A percentile compares a stretch with the other conserved stretches of the same genome.
These are phyloP conservation scores for Aleiodes alternator DNA, from an alignment of 2,888 invertebrate genomes.

Conservation along the genomic window DNA sequence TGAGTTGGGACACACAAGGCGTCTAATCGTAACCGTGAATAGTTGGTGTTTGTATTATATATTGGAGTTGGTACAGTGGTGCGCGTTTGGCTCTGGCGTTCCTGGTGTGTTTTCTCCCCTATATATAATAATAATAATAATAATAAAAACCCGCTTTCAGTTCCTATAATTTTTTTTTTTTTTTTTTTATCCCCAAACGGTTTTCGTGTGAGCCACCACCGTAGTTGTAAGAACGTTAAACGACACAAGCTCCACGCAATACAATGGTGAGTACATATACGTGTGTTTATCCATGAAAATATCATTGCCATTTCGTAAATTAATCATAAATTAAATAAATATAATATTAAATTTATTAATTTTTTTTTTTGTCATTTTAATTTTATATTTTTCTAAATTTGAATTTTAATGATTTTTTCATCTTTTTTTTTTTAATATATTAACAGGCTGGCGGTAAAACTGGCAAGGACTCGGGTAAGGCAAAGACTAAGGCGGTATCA, in stretches of 20 bases:
- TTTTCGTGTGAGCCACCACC: conserved; percentile 23
- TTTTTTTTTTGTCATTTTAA: not conserved
- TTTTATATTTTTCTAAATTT: not conserved
- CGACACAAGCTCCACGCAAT: conserved; percentile 51
- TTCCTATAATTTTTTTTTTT: conserved; percentile 18
- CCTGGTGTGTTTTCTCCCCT: too few relatives aligned
- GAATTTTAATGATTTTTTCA: conserved; percentile 32
- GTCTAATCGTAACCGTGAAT: conserved; percentile 21
- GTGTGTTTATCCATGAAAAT: conserved; percentile 70
- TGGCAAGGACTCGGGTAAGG: conserved; percentile 99
- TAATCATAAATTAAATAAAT: conserved; percentile 51
- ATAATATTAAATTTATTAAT: too few relatives aligned
- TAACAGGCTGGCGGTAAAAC: conserved; percentile 99
- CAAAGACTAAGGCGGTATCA: conserved; percentile 99
- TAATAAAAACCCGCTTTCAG: not conserved
- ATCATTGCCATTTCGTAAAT: conserved; percentile 68
- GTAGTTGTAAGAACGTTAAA: conserved; percentile 60
- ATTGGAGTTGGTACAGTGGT: conserved; percentile 12
- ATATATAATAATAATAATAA: too few relatives aligned
- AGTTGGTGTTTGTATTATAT: conserved; percentile 1
- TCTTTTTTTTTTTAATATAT: not conserved
- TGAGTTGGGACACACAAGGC: conserved; percentile 16
- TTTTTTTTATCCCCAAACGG: conserved; percentile 31
- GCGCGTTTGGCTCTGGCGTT: too few relatives aligned
- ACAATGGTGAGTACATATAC: conserved; percentile 76